These are phyloP conservation scores for Listrodromus nycthemerus DNA, from an alignment of 2,888 invertebrate species.

Conservation along the genomic window DNA sequence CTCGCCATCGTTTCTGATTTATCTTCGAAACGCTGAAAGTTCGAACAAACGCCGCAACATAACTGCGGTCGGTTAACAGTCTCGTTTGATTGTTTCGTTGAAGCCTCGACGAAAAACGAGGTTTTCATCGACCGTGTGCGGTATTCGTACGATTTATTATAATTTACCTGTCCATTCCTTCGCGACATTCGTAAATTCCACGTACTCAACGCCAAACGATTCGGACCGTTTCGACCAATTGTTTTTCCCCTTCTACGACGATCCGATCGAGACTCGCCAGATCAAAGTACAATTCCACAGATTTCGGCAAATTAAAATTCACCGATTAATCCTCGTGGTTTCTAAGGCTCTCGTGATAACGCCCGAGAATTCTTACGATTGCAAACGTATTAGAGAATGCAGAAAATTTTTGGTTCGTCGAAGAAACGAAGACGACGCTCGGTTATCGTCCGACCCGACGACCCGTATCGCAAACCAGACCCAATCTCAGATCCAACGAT, in stretches of 20 bases:
- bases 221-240: slow-evolving; percentile 8
- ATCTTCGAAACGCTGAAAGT: slow-evolving; percentile 16
- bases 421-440: slow-evolving; percentile 5
- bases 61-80: not conserved
- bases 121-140: not conserved
- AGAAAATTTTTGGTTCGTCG: slow-evolving; percentile 8
- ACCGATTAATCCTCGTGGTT: not conserved
- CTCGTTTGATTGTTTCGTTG: not conserved
- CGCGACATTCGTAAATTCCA: slow-evolving; percentile 21
- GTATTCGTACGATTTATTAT: slow-evolving; percentile 50
- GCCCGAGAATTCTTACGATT: slow-evolving; percentile 13
- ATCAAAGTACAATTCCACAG: not conserved
- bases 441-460: slow-evolving; percentile 77
- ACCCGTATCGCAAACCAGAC: slow-evolving; percentile 60
- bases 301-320: not conserved
- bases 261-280: not conserved
- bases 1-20: slow-evolving; percentile 1
- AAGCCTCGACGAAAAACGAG: not conserved
- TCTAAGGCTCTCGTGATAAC: not conserved
- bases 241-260: slow-evolving; percentile 14
- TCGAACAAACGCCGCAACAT: not conserved
- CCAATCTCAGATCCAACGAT: slow-evolving; percentile 74
- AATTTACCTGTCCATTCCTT: slow-evolving; percentile 58
- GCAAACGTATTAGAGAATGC: not conserved
- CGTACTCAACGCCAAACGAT: slow-evolving; percentile 6